Percentiles rank a stretch among this genome's conserved stretches.
phyloP scores from a whole-genome alignment of 2,113 vertebrate species.

The Genyomyrus donnyi region DNA sequence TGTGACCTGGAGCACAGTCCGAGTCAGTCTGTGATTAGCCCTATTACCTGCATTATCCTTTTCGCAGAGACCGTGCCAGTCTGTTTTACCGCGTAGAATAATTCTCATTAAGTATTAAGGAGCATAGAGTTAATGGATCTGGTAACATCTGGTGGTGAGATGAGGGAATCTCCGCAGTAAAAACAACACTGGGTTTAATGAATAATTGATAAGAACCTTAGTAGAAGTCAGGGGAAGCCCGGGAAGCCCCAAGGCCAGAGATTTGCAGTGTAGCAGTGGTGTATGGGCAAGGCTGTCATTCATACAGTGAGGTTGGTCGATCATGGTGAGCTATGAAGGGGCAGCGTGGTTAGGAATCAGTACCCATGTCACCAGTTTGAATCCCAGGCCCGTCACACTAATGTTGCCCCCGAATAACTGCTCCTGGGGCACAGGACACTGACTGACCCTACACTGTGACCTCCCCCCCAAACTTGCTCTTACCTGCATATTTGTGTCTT shows the following conservation, averaged over 20 bases:
- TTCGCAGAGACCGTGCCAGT: background rate
- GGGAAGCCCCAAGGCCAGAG: background rate
- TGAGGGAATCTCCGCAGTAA: conserved; percentile 30
- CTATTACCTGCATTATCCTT: background rate
- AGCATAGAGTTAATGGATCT: conserved; percentile 29
- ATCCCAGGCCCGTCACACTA: background rate
- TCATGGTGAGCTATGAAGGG: background rate
- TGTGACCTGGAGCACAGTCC: background rate
- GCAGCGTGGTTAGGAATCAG: background rate
- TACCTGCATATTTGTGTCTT: background rate
- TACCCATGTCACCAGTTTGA: background rate
- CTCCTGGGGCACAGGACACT: background rate
- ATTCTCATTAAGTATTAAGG: conserved; percentile 36
- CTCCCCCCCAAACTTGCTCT: background rate
- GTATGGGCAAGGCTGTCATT: background rate
- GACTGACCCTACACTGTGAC: background rate
- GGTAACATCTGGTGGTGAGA: conserved; percentile 32
- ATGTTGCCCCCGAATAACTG: background rate
- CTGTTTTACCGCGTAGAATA: conserved; percentile 1
- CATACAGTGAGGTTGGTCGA: background rate
- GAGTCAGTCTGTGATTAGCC: background rate
- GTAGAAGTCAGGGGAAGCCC: conserved; percentile 16
- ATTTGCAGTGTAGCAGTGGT: background rate
- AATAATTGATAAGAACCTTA: conserved; percentile 40
- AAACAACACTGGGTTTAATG: conserved; percentile 43